A percentile compares a stretch with the other conserved stretches of the same genome.
These are phyloP conservation scores for Eurystomus glaucurus DNA, from an alignment of 2,797 vertebrate species.

Conservation along the genomic window DNA sequence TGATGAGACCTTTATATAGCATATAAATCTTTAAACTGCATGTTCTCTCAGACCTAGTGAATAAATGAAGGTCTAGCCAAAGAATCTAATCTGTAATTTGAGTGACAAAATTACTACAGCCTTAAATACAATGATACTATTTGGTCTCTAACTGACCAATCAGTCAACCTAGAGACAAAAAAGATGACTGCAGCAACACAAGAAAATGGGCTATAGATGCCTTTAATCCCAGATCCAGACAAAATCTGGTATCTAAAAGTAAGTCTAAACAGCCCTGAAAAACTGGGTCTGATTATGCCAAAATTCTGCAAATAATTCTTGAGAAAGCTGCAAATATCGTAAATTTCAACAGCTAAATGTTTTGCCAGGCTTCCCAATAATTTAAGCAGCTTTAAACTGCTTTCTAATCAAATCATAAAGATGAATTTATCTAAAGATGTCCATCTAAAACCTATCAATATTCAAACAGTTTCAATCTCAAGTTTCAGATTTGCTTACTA, in stretches of 20 bases:
- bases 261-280: neutral
- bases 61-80: slow-evolving; percentile 23
- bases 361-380: neutral
- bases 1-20: slow-evolving; percentile 12
- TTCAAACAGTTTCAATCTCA: neutral
- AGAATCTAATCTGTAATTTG: neutral
- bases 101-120: neutral
- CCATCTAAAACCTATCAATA: neutral
- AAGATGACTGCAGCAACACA: neutral
- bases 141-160: slow-evolving; percentile 4
- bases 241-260: neutral
- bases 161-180: neutral
- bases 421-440: neutral
- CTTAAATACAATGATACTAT: neutral
- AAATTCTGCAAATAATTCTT: neutral
- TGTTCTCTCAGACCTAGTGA: neutral
- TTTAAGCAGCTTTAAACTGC: neutral
- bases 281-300: neutral
- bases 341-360: neutral
- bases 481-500: neutral
- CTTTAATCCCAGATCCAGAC: neutral
- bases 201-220: neutral
- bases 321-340: neutral
- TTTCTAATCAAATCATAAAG: neutral
- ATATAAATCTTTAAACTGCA: slow-evolving; percentile 1